These are phyloP conservation scores for Littorina saxatilis DNA, from an alignment of 1,140 invertebrate species.

Conservation along the genomic window DNA sequence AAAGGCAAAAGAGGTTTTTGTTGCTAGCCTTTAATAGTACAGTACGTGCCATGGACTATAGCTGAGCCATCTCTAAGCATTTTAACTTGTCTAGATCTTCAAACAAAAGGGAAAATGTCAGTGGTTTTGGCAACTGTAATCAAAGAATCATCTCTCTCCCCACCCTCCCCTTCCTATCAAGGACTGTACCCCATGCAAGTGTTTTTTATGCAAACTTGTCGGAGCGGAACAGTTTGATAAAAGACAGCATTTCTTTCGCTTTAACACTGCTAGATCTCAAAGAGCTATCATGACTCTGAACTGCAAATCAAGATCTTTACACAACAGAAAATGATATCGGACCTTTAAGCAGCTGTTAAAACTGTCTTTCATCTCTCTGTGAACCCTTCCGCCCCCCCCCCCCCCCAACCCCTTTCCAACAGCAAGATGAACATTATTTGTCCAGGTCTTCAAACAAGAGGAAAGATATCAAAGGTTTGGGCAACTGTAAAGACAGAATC, in stretches of 20 bases:
- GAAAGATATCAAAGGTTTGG: slow-evolving; percentile 26
- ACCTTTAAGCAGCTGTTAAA: no score
- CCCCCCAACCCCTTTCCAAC: no score
- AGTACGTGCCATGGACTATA: not conserved
- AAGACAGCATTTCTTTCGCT: slow-evolving; percentile 21
- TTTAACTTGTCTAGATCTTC: slow-evolving; percentile 22
- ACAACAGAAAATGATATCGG: no score
- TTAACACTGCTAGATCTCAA: slow-evolving; percentile 21
- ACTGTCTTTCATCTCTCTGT: no score
- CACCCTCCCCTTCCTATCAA: not conserved
- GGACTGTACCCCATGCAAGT: slow-evolving; percentile 16
- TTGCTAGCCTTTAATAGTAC: no score
- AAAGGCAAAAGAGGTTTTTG: no score
- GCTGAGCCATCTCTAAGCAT: no score
- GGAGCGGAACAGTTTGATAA: slow-evolving; percentile 1
- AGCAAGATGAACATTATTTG: no score
- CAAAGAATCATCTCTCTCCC: not conserved
- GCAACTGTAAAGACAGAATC: slow-evolving; percentile 13
- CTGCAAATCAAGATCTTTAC: no score
- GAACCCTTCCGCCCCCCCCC: no score
- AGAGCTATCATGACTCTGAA: no score
- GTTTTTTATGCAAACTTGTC: not conserved
- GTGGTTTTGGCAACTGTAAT: slow-evolving; percentile 23
- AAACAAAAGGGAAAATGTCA: slow-evolving; percentile 20
- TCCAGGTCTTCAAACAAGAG: slow-evolving; percentile 22